Evolutionary conservation across 1,140 invertebrate species (phyloP), one percentile per base, ranked within the genome.

Genomic region (silkworm (Bombyx mori)): DNA sequence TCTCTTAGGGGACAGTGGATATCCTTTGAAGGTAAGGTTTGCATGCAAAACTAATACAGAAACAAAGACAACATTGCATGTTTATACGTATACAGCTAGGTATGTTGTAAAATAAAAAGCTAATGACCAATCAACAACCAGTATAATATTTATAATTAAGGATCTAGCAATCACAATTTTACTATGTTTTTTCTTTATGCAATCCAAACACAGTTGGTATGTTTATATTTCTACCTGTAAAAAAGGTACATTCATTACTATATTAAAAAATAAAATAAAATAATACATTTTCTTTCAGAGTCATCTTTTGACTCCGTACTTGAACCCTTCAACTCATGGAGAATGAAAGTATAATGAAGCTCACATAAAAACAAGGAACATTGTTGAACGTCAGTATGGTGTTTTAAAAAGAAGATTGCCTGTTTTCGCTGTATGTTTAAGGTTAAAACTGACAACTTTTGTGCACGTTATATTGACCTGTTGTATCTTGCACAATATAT

Each of bases 401-500:
- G 44, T 55, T 35, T 12, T 55, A 10, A 55, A 55, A 46, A 18
- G 54, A 47, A 22, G 54, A 35, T 55, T 55, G 42, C 54, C 54
- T 26, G 18, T 12, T 35, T 35, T 52, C 9, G 18, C 18, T 22
- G 50, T 52, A 35, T 7, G 50, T 8, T 22, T 52, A 26, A 22
- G 74, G 49, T 9, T 73, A 0, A 70, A 78, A 60, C 18, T 82
- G 4, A 46, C 68, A 43, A 86, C 52, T 42, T 52, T 58, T 7
- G 42, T 70, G n/a, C 44, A 62, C 42, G 60, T 85, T 3, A 82
- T 88, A 35, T 63, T 83, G 8, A 79, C 82, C 44, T 67, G 64
- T 51, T 79, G 70, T 50, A 78, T 88, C 12, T 18, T 18, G 12
- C 12, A 18, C 12, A 18, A 18, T 18, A 18, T 18, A 18, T 18